These are phyloP conservation scores for Dendrolimus kikuchii DNA, from an alignment of 1,140 invertebrate species.

Conservation along the genomic window DNA sequence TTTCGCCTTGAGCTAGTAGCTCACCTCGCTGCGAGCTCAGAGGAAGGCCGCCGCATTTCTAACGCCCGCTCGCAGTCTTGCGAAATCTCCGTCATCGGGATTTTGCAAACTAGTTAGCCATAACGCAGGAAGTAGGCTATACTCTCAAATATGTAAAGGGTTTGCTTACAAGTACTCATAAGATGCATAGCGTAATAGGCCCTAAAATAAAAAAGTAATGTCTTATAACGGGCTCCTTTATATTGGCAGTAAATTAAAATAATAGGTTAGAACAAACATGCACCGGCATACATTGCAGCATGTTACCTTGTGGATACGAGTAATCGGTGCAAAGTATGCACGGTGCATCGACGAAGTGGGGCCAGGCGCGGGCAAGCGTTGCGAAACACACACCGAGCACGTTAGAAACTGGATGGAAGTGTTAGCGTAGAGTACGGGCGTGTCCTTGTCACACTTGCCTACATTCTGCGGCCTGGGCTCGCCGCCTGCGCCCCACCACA, in stretches of 20 bases:
- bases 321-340: slow-evolving; percentile 48
- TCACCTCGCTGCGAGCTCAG: slow-evolving; percentile 42
- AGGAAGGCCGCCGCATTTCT: slow-evolving; percentile 55
- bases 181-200: neutral
- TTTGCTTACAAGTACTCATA: slow-evolving; percentile 5
- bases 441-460: slow-evolving; percentile 71
- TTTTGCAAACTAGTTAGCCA: slow-evolving; percentile 16
- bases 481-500: slow-evolving; percentile 33
- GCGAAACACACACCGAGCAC: slow-evolving; percentile 59
- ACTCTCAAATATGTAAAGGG: slow-evolving; percentile 8
- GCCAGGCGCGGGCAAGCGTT: slow-evolving; percentile 46
- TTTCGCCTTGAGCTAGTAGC: slow-evolving; percentile 41
- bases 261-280: slow-evolving; percentile 13
- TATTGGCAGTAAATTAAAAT: neutral
- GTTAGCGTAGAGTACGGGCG: slow-evolving; percentile 65
- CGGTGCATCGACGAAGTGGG: slow-evolving; percentile 38
- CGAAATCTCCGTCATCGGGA: slow-evolving; percentile 37
- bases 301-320: slow-evolving; percentile 41
- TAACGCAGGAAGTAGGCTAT: slow-evolving; percentile 15
- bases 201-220: neutral
- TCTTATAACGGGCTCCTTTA: neutral
- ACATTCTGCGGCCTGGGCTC: slow-evolving; percentile 52
- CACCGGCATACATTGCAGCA: slow-evolving; percentile 32
- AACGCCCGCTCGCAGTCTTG: slow-evolving; percentile 42
- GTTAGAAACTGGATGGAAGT: slow-evolving; percentile 70